Base-by-base conservation (phyloP, 2,113 vertebrate genomes). In the Podilymbus podiceps region DNA sequence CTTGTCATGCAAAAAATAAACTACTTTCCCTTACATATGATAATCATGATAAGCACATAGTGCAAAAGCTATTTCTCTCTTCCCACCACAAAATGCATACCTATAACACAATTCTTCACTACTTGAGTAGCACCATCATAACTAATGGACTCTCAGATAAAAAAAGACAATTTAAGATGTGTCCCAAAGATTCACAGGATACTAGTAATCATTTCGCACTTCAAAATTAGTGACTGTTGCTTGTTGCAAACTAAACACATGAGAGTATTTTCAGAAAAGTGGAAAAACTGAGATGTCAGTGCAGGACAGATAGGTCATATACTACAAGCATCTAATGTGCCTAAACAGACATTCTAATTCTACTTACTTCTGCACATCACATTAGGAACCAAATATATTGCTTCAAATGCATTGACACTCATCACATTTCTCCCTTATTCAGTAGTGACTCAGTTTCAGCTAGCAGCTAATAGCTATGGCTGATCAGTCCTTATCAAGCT, bases 231-330 rank as follows among this genome's bases (percentile, higher is more conserved):
- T 5, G 4, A 33, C 23, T 66, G 50, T 42, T 64, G 49, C 30
- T 79, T 81, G 14, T 5, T 62, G 44, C 50, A 76, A 85, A 80
- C 13, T 30, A 80, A 85, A 64, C 2, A 2, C 2, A 11, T 11
- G 10, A 87, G 25, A 87, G 55, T 10, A 35, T 44, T 59, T 63
- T 40, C 44, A 92, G 25, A 50, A 90, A 73, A 84, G 64, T 59
- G 38, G 63, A 74, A 85, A 76, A 76, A 77, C 4, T 24, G 5
- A 88, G 1, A 1, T 42, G 24, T 63, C 50, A 58, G 23, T 53
- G 33, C 30, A 52, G 46, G 73, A 72, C 0, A 79, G 44, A 25
- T 0, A 44, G 15, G 25, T 15, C 17, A 20, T 9, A 33, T 0
- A 7, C 25, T 63, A 52, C 11, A 74, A 64, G 50, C 6, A 84